Conservation (phyloP, 2,113 vertebrate genomes). For the Lasiurus cinereus region DNA sequence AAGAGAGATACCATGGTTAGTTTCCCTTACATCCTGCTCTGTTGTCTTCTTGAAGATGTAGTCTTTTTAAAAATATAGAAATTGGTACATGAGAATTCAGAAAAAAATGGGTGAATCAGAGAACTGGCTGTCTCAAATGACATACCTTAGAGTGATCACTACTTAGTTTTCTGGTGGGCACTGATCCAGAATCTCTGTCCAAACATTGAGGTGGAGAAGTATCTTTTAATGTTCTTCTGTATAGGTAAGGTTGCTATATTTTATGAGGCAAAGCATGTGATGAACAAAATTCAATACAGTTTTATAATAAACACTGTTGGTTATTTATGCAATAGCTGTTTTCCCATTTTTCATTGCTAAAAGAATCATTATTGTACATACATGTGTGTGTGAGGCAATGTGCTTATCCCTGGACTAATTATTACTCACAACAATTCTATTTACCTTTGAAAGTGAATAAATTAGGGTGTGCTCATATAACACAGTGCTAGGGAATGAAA, state of each 20-base stretch:
- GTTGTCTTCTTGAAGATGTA: not conserved
- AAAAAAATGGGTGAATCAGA: not conserved
- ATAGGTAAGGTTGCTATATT: not conserved
- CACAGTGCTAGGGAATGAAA: not conserved
- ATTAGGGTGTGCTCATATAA: not conserved
- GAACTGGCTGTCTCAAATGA: not conserved
- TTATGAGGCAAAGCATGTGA: not conserved
- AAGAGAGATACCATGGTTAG: not conserved
- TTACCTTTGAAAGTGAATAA: not conserved
- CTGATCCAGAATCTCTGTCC: not conserved
- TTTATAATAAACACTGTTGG: not conserved
- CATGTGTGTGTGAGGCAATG: too few species aligned
- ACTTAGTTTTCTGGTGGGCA: not conserved
- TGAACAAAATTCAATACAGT: not conserved
- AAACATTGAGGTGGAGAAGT: not conserved
- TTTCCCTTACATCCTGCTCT: not conserved
- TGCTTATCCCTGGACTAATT: not conserved
- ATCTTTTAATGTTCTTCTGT: not conserved
- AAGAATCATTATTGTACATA: not conserved
- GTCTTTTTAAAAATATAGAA: conserved; percentile 11
- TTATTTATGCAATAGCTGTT: not conserved
- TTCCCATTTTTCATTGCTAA: not conserved
- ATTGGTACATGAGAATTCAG: not conserved
- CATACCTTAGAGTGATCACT: not conserved
- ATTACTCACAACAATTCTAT: not conserved